Evolutionary conservation across 2,113 vertebrate genomes (phyloP).

Genomic region (Gulo gulo): DNA sequence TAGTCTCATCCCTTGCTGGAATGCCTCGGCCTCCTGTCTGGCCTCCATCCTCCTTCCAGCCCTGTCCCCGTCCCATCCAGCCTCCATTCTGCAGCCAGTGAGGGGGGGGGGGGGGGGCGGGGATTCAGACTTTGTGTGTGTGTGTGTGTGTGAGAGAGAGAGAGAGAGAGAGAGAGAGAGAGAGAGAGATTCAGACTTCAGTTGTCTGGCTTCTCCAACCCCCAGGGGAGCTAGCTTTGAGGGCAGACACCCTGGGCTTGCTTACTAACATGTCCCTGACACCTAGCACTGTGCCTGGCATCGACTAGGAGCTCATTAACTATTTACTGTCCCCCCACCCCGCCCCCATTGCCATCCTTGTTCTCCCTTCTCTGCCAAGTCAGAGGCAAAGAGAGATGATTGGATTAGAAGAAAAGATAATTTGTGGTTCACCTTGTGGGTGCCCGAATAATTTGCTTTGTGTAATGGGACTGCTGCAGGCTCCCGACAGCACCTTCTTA

Average conservation of each 20-base stretch:
- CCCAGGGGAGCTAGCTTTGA: neutral
- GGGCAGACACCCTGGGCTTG: neutral
- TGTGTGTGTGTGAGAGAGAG: neutral
- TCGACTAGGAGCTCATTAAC: neutral
- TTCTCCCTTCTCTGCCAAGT: neutral
- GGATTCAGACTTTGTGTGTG: no score
- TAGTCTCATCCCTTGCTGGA: neutral
- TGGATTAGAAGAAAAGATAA: neutral
- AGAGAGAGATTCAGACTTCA: neutral
- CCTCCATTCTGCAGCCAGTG: neutral
- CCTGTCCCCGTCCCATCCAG: neutral
- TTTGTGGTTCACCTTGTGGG: neutral
- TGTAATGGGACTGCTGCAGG: neutral
- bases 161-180: no score
- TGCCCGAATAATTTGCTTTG: neutral
- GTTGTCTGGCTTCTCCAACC: neutral
- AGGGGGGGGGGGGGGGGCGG: no score
- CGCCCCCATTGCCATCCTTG: neutral
- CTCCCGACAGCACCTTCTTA: neutral
- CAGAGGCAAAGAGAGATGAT: neutral
- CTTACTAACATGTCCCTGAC: neutral
- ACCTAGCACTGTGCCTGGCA: neutral
- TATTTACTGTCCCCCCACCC: neutral
- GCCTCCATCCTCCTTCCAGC: neutral
- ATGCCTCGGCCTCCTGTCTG: neutral